phyloP scores from a whole-genome alignment of 2,113 vertebrate species.

The Labeo rohita region DNA sequence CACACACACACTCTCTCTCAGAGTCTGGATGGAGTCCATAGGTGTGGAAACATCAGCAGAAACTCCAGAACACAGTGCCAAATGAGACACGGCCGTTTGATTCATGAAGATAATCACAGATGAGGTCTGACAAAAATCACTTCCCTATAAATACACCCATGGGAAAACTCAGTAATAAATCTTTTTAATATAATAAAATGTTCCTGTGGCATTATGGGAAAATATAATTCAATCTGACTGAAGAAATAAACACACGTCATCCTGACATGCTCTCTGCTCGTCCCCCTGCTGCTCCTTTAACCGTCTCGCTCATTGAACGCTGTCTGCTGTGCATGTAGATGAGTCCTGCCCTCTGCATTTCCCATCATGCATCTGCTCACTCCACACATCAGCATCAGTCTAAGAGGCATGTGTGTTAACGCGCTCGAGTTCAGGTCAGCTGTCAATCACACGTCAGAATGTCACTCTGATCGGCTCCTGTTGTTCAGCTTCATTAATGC shows the following conservation, averaged over 20 bases:
- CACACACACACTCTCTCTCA: background rate
- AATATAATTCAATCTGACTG: background rate
- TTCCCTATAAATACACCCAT: too few relatives aligned
- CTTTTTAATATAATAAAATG: background rate
- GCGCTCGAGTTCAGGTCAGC: background rate
- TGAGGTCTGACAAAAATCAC: background rate
- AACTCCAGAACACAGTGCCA: background rate
- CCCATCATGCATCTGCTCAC: conserved; percentile 8
- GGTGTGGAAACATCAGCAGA: background rate
- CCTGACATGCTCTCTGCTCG: too few relatives aligned
- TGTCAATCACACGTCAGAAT: conserved; percentile 25
- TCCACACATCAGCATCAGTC: background rate
- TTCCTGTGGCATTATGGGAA: background rate
- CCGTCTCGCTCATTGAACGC: background rate
- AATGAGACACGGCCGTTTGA: background rate
- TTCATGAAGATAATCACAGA: background rate
- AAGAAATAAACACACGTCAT: background rate
- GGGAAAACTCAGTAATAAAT: too few relatives aligned
- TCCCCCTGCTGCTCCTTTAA: background rate
- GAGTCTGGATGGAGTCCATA: background rate
- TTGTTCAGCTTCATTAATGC: conserved; percentile 35
- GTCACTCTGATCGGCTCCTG: background rate
- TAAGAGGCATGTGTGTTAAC: too few relatives aligned
- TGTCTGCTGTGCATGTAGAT: conserved; percentile 41
- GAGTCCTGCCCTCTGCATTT: conserved; percentile 29